Evolutionary conservation across 2,888 invertebrate species (phyloP).

Genomic region (Epistrophella euchroma): DNA sequence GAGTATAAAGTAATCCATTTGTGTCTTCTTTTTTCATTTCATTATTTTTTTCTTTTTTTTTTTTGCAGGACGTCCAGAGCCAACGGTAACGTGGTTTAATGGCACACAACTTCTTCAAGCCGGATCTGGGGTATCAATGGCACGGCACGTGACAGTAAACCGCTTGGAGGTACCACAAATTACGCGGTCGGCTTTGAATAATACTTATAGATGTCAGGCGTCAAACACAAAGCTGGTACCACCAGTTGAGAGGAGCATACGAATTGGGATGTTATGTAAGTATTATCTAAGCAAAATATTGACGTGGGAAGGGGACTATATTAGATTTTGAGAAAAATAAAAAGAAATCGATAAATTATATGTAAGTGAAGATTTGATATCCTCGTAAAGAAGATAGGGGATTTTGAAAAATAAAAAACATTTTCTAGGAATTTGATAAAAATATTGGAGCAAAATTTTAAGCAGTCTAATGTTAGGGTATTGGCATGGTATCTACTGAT

Average conservation of each 20-base stretch:
- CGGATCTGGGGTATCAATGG: slow-evolving; percentile 88
- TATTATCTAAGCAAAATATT: slow-evolving; percentile 78
- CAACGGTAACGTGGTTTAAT: slow-evolving; percentile 93
- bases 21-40: slow-evolving; percentile 34
- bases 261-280: slow-evolving; percentile 93
- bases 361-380: too few species aligned
- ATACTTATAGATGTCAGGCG: slow-evolving; percentile 94
- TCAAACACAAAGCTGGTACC: slow-evolving; percentile 94
- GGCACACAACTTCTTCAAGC: slow-evolving; percentile 89
- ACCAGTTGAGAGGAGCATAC: slow-evolving; percentile 92
- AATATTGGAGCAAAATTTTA: too few species aligned
- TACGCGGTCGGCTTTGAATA: slow-evolving; percentile 91
- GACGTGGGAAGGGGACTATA: not conserved
- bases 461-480: too few species aligned
- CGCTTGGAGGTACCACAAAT: slow-evolving; percentile 90
- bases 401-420: too few species aligned
- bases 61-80: slow-evolving; percentile 90
- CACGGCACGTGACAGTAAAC: slow-evolving; percentile 91
- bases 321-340: not conserved
- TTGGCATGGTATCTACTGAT: too few species aligned
- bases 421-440: too few species aligned
- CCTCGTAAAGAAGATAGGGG: too few species aligned
- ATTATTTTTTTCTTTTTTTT: not conserved
- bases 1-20: slow-evolving; percentile 57
- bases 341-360: too few species aligned